Evolutionary conservation across 2,888 invertebrate genomes (phyloP), one percentile per base, ranked within the genome.

Genomic region (Tachina lurida): DNA sequence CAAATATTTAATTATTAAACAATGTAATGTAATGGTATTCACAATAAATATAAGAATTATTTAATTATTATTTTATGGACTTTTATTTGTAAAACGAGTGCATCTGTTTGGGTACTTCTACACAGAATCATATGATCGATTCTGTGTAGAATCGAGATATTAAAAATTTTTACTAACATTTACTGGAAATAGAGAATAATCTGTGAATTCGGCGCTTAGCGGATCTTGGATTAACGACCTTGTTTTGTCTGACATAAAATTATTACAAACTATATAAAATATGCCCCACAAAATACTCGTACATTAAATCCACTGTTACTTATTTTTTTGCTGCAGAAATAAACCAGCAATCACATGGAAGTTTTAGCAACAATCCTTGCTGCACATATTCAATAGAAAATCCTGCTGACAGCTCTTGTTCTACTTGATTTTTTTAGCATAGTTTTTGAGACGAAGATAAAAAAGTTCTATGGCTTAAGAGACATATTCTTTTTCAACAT

Each of bases 401-500:
- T 62, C 12, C 39, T 68, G 60, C 22, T 70, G 82, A 76, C 49
- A 76, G 62, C 49, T 71, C 10, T 43, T 41, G 2, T 58, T 45
- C 13, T 41, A 47, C 12, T 58, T 70, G 15, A 15, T 76, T 65
- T 68, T 39, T 31, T 60, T 63, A 17, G 5, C 5, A 10, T 17
- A 73, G 31, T 45, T 54, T 52, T 52, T 49, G 17, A 22, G 58
- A 41, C 5, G 17, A 43, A 22, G 41, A 7, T 31, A 39, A n/a
- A 47, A 65, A 68, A 58, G 19, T 43, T 63, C 39, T 22, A 75
- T 5, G 31, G 73, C 70, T 78, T 75, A 74, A 54, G 47, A 70
- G 85, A 82, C 70, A 74, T 70, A 10, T 54, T 75, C 31, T 80
- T n/a, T 56, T 63, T 71, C 74, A 75, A 63, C 49, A 78, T 75